These are phyloP conservation scores for Seriola dumerili DNA, from an alignment of 2,113 vertebrate species.

Conservation along the genomic window DNA sequence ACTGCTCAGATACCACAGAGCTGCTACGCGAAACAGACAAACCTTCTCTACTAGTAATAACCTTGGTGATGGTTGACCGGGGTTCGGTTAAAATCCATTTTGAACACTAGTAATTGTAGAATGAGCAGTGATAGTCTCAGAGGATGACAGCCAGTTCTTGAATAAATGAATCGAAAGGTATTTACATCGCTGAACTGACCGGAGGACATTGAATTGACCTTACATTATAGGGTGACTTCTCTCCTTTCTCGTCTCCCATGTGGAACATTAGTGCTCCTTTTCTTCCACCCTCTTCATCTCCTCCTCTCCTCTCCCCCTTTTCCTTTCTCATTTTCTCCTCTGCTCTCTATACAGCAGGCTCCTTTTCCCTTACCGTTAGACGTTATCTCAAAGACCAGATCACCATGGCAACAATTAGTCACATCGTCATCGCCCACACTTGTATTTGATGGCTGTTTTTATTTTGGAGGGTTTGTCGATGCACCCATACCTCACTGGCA, in stretches of 20 bases:
- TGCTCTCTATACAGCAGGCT: constrained; percentile 31
- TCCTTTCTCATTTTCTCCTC: constrained; percentile 44
- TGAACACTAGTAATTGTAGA: constrained; percentile 51
- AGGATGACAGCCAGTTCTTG: constrained; percentile 49
- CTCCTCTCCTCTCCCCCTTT: constrained; percentile 18
- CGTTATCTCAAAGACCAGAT: constrained; percentile 77
- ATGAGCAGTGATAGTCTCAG: constrained; percentile 58
- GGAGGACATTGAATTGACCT: constrained; percentile 69
- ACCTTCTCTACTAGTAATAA: constrained; percentile 26
- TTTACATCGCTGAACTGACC: constrained; percentile 59
- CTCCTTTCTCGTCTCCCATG: constrained; percentile 55
- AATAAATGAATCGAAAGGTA: constrained; percentile 65
- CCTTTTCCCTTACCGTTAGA: constrained; percentile 63
- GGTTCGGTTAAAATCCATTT: constrained; percentile 57
- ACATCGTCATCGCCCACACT: constrained; percentile 80
- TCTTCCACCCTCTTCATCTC: constrained; percentile 31
- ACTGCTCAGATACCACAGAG: background rate
- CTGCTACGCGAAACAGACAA: background rate
- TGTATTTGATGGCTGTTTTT: constrained; percentile 80
- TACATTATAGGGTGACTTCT: constrained; percentile 62
- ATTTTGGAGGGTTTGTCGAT: constrained; percentile 72
- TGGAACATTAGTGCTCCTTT: constrained; percentile 58
- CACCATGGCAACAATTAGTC: constrained; percentile 85
- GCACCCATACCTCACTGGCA: constrained; percentile 67
- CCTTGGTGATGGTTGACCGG: constrained; percentile 41